Evolutionary conservation across 2,113 vertebrate genomes (phyloP).

Genomic region (Aplodontia rufa): DNA sequence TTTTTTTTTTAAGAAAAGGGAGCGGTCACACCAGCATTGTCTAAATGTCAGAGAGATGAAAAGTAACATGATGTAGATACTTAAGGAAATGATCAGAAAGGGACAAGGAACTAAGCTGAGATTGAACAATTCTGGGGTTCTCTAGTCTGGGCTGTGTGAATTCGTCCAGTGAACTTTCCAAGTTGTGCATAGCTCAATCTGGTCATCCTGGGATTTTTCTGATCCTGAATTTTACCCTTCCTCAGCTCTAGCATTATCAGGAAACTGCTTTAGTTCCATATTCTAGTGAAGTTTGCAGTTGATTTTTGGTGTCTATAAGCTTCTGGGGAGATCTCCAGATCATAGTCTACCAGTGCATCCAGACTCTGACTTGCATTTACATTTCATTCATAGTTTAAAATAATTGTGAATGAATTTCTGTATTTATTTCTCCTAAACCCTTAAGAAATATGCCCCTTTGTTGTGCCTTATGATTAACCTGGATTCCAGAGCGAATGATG

Average conservation of each 20-base stretch:
- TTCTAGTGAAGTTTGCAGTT: neutral
- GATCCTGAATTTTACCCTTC: neutral
- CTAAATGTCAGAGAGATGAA: neutral
- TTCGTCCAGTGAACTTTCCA: accelerated
- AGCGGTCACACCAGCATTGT: neutral
- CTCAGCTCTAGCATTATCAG: neutral
- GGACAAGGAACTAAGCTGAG: neutral
- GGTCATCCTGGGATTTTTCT: accelerated
- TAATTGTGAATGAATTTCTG: neutral
- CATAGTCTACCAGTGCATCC: neutral
- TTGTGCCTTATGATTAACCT: neutral
- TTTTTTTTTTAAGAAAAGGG: no score
- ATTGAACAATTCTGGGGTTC: neutral
- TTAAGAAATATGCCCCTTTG: neutral
- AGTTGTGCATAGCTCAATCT: accelerated
- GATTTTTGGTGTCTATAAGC: neutral
- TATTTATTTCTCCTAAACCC: neutral
- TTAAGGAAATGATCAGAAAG: neutral
- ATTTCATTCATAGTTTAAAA: constrained; percentile 42
- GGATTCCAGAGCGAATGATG: neutral
- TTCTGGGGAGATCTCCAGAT: neutral
- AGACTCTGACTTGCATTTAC: neutral
- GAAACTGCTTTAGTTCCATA: neutral
- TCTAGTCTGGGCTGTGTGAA: neutral
- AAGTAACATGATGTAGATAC: neutral